Evolutionary conservation across 2,888 invertebrate species (phyloP).

Genomic region (Ashinkailepas kermadecensis): DNA sequence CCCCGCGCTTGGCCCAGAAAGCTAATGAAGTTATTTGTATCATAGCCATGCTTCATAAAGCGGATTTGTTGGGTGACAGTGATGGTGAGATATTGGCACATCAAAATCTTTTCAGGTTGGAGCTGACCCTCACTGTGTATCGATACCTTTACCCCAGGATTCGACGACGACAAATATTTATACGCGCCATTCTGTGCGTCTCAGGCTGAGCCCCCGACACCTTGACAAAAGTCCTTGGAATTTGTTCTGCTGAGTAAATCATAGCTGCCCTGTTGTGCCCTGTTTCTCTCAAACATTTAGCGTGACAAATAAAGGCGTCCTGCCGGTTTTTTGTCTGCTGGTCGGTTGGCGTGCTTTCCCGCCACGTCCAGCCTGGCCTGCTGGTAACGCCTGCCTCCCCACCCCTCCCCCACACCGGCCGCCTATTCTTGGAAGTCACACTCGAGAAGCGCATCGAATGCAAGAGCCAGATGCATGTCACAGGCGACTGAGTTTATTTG

Average conservation of each 20-base stretch:
- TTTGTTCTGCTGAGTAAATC: neutral
- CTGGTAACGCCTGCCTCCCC: too few relatives aligned
- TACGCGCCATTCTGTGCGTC: neutral
- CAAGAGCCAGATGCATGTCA: neutral
- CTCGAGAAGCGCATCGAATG: neutral
- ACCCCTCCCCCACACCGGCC: too few relatives aligned
- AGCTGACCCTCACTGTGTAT: neutral
- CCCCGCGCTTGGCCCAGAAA: neutral
- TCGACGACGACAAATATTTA: neutral
- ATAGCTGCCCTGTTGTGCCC: neutral
- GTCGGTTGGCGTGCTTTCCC: neutral
- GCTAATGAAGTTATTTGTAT: constrained; percentile 22
- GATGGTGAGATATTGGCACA: constrained; percentile 23
- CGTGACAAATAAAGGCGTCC: neutral
- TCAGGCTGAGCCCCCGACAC: neutral
- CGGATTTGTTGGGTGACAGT: constrained; percentile 19
- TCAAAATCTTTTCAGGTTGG: neutral
- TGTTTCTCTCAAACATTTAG: neutral
- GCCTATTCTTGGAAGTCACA: neutral
- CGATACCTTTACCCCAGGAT: neutral
- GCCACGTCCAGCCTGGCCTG: neutral
- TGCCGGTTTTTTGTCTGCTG: neutral
- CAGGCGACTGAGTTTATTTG: constrained; percentile 11
- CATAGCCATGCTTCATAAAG: constrained; percentile 17
- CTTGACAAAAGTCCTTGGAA: neutral